Evolutionary conservation across 2,797 vertebrate genomes (phyloP).

Genomic region (Hypotaenidia okinawae): DNA sequence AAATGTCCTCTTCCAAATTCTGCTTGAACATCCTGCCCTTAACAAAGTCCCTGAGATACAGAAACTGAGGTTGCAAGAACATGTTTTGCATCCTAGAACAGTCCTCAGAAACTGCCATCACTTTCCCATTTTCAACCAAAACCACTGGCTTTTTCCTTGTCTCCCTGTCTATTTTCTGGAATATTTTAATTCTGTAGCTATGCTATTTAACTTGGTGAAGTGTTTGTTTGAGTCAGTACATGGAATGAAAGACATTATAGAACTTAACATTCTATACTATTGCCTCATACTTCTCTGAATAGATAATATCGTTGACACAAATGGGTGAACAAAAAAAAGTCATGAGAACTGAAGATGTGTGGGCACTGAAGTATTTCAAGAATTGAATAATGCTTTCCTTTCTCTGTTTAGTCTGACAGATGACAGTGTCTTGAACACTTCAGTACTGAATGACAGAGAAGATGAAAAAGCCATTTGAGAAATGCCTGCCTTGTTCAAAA

Average conservation of each 20-base stretch:
- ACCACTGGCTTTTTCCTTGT: neutral
- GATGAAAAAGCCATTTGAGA: slow-evolving; percentile 56
- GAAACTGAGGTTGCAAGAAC: neutral
- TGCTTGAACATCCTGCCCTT: neutral
- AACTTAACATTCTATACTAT: slow-evolving; percentile 55
- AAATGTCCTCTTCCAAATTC: neutral
- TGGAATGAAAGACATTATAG: slow-evolving; percentile 54
- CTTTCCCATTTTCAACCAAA: neutral
- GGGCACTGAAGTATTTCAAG: slow-evolving; percentile 72
- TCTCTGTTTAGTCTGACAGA: slow-evolving; percentile 61
- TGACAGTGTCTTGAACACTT: slow-evolving; percentile 42
- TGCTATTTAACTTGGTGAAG: slow-evolving; percentile 18
- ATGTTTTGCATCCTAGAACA: neutral
- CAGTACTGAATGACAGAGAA: slow-evolving; percentile 32
- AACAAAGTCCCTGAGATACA: neutral
- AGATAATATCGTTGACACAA: slow-evolving; percentile 66
- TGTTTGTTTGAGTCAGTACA: neutral
- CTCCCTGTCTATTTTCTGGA: neutral
- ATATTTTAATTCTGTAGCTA: neutral
- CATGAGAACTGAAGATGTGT: slow-evolving; percentile 72
- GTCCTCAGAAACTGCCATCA: neutral
- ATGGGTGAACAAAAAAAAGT: slow-evolving; percentile 63
- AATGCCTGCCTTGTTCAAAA: slow-evolving; percentile 37
- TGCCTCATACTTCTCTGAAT: slow-evolving; percentile 68
- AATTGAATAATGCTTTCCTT: slow-evolving; percentile 63